Base-by-base conservation (phyloP, 2,888 invertebrate genomes). In the Aporophyla lueneburgensis region DNA sequence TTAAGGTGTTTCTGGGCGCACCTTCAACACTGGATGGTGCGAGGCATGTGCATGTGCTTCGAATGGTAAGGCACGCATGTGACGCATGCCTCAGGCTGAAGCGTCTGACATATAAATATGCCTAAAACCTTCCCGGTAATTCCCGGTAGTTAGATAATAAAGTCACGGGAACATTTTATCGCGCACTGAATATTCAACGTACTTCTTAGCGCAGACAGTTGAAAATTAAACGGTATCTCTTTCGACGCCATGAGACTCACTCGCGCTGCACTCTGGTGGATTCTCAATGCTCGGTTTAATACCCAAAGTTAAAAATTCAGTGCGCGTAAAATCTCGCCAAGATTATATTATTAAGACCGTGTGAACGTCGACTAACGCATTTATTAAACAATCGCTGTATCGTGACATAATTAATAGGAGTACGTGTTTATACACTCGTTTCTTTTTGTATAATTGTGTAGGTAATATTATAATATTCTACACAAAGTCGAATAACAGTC, bases 401-500 rank as follows among this genome's bases (percentile, higher is more conserved):
- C 24, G 21, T 21, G 72, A 14, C 46, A 19, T 73, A 21, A 51
- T 56, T 74, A 24, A 24, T 46, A 27, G 51, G 16, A 63, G 9
- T 16, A 14, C 12, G 7, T 16, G 14, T 6, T 7, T 62, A 24
- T 16, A 49, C 24, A 27, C 46, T 43, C 6, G 19, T 43, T 43
- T 69, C 56, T 33, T 63, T 63, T 24, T 24, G 21, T 46, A 58
- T 59, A 59, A 33, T 46, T 79, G 46, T 46, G 58, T n/a, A 33
- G 16, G n/a, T n/a, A n/a, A n/a, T n/a, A n/a, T n/a, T 27, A n/a
- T 59, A 24, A n/a, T 56, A 40, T 24, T 54, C 27, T 71, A 56
- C 43, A 61, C 14, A 49, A 21, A 49, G 51, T 24, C 16, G 54
- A 43, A n/a, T 68, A 63, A 12, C 53, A 59, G 54, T 67, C 16